Base-by-base conservation (phyloP, 2,888 invertebrate species). In the Rhyacophila evoluta region DNA sequence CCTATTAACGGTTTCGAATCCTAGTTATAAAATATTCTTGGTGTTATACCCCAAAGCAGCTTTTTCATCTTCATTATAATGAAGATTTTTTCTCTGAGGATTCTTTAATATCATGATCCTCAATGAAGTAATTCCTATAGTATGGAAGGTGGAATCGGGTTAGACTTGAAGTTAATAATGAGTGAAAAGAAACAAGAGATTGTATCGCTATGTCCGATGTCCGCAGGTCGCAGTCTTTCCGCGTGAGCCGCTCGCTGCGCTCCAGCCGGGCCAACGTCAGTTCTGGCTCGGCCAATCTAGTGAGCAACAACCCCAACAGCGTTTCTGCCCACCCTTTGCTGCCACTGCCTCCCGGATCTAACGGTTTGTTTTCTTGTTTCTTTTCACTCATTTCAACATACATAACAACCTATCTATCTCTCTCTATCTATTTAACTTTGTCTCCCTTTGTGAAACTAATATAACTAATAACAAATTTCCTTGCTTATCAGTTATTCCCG, bases 161-260 rank as follows among this genome's bases (percentile, higher is more conserved):
- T 28, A 78, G 39, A 71, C 38, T 38, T 71, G 12, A 25, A 67
- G 2, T 15, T 70, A 37, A 11, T 75, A 33, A 27, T 19, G 69
- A 74, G 71, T 78, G 41, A 78, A 74, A 74, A 55, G 69, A 36
- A 74, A 74, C 74, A 74, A 55, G 55, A 55, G 25, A 55, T 25
- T 55, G 55, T 55, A 55, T 55, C 55, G 55, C 79, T 79, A 77
- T 81, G 78, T 79, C 88, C 89, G 87, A 85, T 88, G 88, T 89
- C 92, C 88, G 91, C 94, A 96, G 96, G 95, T 96, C 96, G 92
- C 96, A 96, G 91, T 96, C 96, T 91, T 96, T 96, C 93, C 95
- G 96, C 91, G 95, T 95, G 90, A 91, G 92, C 89, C 92, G 92
- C 89, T 93, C 93, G 88, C 93, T 92, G 88, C 91, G 92, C 88